A percentile compares a stretch with the other conserved stretches of the same genome.
Conservation (phyloP, 2,113 vertebrate genomes). For the Austrofundulus limnaeus region DNA sequence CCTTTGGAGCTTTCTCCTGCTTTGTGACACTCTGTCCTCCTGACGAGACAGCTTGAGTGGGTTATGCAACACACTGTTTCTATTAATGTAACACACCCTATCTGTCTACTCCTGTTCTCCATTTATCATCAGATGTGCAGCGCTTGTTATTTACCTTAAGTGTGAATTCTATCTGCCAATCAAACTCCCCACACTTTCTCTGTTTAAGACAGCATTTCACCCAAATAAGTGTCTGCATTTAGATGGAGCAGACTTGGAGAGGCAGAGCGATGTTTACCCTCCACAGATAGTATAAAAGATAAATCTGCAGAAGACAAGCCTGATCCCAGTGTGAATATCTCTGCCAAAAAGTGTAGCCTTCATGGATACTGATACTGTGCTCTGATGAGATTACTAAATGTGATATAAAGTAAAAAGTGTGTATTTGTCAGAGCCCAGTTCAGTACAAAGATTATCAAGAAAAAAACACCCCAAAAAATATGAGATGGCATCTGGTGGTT, state of each 20-base stretch:
- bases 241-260: background rate
- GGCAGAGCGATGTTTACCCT: too few species aligned
- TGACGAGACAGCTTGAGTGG: background rate
- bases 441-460: conserved; percentile 53
- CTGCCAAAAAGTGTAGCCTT: conserved; percentile 29
- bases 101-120: background rate
- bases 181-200: too few species aligned
- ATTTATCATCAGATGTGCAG: background rate
- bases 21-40: background rate
- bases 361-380: conserved; percentile 37
- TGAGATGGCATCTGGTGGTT: conserved; percentile 21
- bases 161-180: conserved; percentile 17
- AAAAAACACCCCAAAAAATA: conserved; percentile 10
- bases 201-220: background rate
- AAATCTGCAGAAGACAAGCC: conserved; percentile 7
- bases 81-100: background rate
- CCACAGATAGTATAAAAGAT: background rate
- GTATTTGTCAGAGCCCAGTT: conserved; percentile 18
- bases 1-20: background rate
- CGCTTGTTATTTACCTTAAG: background rate
- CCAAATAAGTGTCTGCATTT: conserved; percentile 12
- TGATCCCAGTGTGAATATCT: background rate
- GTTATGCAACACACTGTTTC: background rate
- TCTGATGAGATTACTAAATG: conserved; percentile 39
- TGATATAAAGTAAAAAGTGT: conserved; percentile 47